Conservation (phyloP, 2,888 invertebrate genomes). For the Agrochola macilenta region DNA sequence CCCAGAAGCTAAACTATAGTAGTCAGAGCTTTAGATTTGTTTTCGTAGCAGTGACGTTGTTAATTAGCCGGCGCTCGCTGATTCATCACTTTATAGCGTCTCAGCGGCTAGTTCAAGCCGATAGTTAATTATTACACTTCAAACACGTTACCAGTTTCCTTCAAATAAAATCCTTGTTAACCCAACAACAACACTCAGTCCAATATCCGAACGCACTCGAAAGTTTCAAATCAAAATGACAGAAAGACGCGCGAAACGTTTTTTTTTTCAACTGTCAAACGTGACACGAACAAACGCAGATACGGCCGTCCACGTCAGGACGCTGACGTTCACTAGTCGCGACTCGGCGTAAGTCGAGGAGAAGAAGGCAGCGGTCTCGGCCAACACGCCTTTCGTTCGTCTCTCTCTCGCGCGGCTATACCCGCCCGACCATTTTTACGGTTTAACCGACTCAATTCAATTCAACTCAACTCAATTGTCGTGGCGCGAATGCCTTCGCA, state of each 20-base stretch:
- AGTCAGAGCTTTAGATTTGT: slow-evolving; percentile 83
- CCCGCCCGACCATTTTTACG: slow-evolving; percentile 90
- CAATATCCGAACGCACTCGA: slow-evolving; percentile 78
- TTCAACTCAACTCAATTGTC: slow-evolving; percentile 91
- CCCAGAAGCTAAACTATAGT: slow-evolving; percentile 74
- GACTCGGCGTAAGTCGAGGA: slow-evolving; percentile 89
- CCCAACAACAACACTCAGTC: slow-evolving; percentile 76
- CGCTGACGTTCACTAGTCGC: slow-evolving; percentile 89
- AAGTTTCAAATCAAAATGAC: slow-evolving; percentile 83
- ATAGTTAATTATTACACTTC: slow-evolving; percentile 83
- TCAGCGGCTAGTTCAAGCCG: slow-evolving; percentile 84
- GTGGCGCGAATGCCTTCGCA: slow-evolving; percentile 89
- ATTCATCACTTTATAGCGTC: slow-evolving; percentile 90
- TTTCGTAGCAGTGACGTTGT: slow-evolving; percentile 86
- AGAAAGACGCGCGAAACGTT: slow-evolving; percentile 88
- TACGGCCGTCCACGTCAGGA: slow-evolving; percentile 88
- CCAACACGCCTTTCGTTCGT: slow-evolving; percentile 90
- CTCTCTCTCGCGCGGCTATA: slow-evolving; percentile 87
- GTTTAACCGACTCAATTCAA: slow-evolving; percentile 90
- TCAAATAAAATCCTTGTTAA: slow-evolving; percentile 66
- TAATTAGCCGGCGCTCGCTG: slow-evolving; percentile 90
- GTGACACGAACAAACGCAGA: slow-evolving; percentile 77
- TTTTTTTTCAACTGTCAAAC: slow-evolving; percentile 86
- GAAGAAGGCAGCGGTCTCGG: slow-evolving; percentile 90
- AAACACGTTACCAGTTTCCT: slow-evolving; percentile 75